Conservation (phyloP, 2,113 vertebrate genomes). For the Tenrec ecaudatus region DNA sequence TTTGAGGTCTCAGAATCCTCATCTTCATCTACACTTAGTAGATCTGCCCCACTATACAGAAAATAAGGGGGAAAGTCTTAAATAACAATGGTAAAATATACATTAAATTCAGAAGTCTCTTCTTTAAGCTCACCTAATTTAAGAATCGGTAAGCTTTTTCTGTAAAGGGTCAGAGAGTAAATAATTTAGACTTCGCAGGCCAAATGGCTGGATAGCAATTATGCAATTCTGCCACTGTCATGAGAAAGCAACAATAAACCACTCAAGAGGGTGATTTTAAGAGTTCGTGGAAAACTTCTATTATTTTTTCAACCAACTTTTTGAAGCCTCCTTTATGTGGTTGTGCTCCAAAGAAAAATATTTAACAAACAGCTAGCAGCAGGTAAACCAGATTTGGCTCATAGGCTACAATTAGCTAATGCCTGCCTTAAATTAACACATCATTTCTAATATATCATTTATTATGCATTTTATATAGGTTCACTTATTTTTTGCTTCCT, state of each 20-base stretch:
- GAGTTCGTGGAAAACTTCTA: too few species aligned
- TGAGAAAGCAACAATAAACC: not conserved
- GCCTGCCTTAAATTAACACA: not conserved
- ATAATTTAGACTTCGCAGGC: not conserved
- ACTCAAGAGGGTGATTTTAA: not conserved
- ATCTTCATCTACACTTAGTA: conserved; percentile 91
- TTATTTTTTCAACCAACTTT: too few species aligned
- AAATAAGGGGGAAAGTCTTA: conserved; percentile 72
- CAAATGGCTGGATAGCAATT: not conserved
- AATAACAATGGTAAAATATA: conserved; percentile 56
- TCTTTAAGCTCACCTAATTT: conserved; percentile 31
- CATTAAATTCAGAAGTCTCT: conserved; percentile 52
- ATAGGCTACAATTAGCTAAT: not conserved
- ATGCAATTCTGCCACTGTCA: not conserved
- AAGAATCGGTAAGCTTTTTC: conserved; percentile 45
- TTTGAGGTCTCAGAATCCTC: conserved; percentile 86
- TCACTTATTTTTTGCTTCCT: conserved; percentile 42
- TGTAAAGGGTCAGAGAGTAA: not conserved
- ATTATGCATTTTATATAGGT: not conserved
- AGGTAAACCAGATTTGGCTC: not conserved
- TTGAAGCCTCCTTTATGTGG: too few species aligned
- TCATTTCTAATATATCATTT: conserved; percentile 6
- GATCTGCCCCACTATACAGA: conserved; percentile 87
- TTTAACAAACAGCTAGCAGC: conserved; percentile 23
- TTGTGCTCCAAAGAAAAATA: not conserved